These are phyloP conservation scores for Limenitis arthemis DNA, from an alignment of 2,888 invertebrate species.

Conservation along the genomic window DNA sequence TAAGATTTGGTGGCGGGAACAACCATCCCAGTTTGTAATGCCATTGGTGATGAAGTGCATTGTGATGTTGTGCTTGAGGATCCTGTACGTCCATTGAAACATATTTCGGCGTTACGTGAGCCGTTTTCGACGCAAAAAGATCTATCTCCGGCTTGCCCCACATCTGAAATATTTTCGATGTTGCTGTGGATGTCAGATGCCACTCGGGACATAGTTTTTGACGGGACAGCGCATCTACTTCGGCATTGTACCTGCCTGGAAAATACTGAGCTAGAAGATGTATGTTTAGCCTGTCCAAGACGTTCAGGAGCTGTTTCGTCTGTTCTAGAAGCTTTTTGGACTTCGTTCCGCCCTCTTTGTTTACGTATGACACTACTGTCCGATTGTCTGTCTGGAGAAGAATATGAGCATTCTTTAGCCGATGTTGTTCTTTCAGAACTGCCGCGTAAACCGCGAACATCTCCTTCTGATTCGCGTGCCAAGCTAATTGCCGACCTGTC, in stretches of 20 bases:
- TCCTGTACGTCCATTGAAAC: slow-evolving; percentile 7
- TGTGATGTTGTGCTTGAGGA: slow-evolving; percentile 2
- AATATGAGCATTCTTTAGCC: slow-evolving; percentile 14
- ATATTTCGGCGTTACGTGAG: slow-evolving; percentile 11
- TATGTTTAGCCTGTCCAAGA: neutral
- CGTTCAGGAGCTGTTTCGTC: neutral
- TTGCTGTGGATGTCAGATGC: slow-evolving; percentile 14
- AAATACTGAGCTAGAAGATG: neutral
- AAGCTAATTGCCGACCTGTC: slow-evolving; percentile 12
- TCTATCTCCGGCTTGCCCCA: slow-evolving; percentile 22
- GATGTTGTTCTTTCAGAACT: slow-evolving; percentile 2
- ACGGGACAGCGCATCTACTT: slow-evolving; percentile 29
- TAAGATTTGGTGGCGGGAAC: slow-evolving; percentile 31
- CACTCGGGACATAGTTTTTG: slow-evolving; percentile 17
- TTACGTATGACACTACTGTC: slow-evolving; percentile 21
- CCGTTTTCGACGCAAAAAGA: slow-evolving; percentile 15
- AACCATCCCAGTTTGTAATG: slow-evolving; percentile 26
- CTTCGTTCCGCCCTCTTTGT: slow-evolving; percentile 28
- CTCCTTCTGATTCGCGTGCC: slow-evolving; percentile 28
- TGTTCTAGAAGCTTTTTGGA: slow-evolving; percentile 5
- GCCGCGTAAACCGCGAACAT: slow-evolving; percentile 23
- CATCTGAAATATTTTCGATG: slow-evolving; percentile 13
- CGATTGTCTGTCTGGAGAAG: slow-evolving; percentile 17
- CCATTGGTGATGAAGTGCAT: slow-evolving; percentile 30
- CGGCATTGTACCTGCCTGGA: neutral